Evolutionary conservation across 2,888 invertebrate genomes (phyloP).

Genomic region (Linnaemya vulpina): DNA sequence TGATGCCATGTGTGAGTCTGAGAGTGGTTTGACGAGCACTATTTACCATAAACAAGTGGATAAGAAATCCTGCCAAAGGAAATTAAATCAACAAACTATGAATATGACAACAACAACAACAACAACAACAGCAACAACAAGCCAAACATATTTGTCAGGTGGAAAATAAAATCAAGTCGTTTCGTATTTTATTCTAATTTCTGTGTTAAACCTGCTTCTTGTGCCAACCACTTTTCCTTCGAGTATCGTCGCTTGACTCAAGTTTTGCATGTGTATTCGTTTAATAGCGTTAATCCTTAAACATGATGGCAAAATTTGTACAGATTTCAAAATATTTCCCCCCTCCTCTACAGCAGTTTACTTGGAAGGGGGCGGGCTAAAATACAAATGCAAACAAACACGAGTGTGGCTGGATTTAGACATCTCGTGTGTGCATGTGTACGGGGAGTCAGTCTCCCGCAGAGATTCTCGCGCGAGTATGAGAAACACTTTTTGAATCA

Average conservation of each 20-base stretch:
- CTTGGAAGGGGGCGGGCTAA: too few relatives aligned
- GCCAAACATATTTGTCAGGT: background rate
- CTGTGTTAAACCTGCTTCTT: slow-evolving; percentile 32
- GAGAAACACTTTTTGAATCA: background rate
- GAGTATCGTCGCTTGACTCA: slow-evolving; percentile 5
- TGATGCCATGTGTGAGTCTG: background rate
- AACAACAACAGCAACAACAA: background rate
- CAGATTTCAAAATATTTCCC: slow-evolving; percentile 25
- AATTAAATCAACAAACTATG: slow-evolving; percentile 10
- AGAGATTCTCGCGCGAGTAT: background rate
- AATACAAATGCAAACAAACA: background rate
- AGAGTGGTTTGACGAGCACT: slow-evolving; percentile 1
- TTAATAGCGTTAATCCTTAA: slow-evolving; percentile 36
- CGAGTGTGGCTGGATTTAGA: background rate
- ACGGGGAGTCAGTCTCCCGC: background rate
- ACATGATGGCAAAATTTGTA: slow-evolving; percentile 47
- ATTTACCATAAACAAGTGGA: slow-evolving; percentile 25
- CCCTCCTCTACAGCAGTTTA: background rate
- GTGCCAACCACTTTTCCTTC: background rate
- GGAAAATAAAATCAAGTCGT: slow-evolving; percentile 18
- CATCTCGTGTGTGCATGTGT: background rate
- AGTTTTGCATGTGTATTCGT: background rate
- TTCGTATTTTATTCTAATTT: slow-evolving; percentile 42
- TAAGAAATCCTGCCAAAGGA: slow-evolving; percentile 21
- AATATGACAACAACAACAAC: background rate